Evolutionary conservation across 2,113 vertebrate species (phyloP), one percentile per base, ranked within the genome.

Genomic region (Phaethon lepturus): DNA sequence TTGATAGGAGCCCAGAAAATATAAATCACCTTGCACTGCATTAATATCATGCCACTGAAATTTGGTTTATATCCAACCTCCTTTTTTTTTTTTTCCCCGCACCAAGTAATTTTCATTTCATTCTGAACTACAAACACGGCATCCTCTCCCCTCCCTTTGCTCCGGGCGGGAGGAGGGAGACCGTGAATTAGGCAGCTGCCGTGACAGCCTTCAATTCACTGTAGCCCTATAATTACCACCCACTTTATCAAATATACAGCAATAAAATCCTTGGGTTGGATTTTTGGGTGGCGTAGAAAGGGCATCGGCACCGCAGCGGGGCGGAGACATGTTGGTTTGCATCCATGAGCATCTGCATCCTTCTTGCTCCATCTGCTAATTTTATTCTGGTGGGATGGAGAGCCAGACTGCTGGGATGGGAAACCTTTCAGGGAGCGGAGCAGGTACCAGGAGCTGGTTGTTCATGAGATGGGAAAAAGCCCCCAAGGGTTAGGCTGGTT

Each of bases 11-110:
- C 84, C 68, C 74, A 75, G 90, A 45, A 93, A 87, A 88, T 73
- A 93, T 45, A 95, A 96, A 97, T 97, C 88, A 94, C 86, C 95
- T 95, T 93, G 66, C 90, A 90, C 62, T 74, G 63, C 52, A 47
- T 95, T 94, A 94, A 95, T 90, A 84, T 58, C 83, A 28, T 66
- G 90, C 86, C 66, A 60, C 82, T 76, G 86, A 88, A 84, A 60
- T 83, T 88, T 88, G 68, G 67, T 90, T 93, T 91, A 50, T 75
- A 74, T 64, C 91, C 79, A 60, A 26, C 22, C 11, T 20, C 7
- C 14, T 7, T 1, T 25, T 33, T 10, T 10, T 25, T 24, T 47
- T 31, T 26, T 16, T 23, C 29, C 24, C 12, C 47, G 12, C 31
- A 29, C 62, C 79, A 56, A 78, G 31, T 77, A 80, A 83, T 97